Percentiles rank a stretch among this genome's conserved stretches.
These are phyloP conservation scores for Paradoxurus hermaphroditus DNA, from an alignment of 2,113 vertebrate species.

Conservation along the genomic window DNA sequence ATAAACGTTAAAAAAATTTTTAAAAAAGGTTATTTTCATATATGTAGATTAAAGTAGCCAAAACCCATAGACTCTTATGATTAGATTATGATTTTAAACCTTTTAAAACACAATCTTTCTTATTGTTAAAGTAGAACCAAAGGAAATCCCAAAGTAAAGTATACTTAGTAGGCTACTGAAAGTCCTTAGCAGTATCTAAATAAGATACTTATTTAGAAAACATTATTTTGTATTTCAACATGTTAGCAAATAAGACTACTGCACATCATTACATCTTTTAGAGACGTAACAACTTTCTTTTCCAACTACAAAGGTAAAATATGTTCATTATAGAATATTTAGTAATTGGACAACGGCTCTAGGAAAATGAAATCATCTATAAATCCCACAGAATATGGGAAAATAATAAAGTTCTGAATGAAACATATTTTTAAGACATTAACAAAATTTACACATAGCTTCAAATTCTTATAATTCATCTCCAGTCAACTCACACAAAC, in stretches of 20 bases:
- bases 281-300: not conserved
- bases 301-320: not conserved
- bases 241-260: not conserved
- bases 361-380: constrained; percentile 14
- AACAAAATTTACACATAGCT: not conserved
- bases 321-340: not conserved
- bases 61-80: not conserved
- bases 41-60: not conserved
- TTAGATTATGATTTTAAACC: not conserved
- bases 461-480: not conserved
- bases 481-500: not conserved
- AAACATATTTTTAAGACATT: not conserved
- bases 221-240: not conserved
- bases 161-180: not conserved
- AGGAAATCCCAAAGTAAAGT: not conserved
- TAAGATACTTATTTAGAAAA: not conserved
- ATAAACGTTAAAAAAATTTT: too few relatives aligned
- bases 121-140: not conserved
- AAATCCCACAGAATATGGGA: not conserved
- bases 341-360: not conserved
- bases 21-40: not conserved
- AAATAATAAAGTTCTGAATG: not conserved
- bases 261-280: not conserved
- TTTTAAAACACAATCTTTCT: not conserved
- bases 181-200: not conserved